phyloP scores from a whole-genome alignment of 2,113 vertebrate species.

The Brachypteracias leptosomus region DNA sequence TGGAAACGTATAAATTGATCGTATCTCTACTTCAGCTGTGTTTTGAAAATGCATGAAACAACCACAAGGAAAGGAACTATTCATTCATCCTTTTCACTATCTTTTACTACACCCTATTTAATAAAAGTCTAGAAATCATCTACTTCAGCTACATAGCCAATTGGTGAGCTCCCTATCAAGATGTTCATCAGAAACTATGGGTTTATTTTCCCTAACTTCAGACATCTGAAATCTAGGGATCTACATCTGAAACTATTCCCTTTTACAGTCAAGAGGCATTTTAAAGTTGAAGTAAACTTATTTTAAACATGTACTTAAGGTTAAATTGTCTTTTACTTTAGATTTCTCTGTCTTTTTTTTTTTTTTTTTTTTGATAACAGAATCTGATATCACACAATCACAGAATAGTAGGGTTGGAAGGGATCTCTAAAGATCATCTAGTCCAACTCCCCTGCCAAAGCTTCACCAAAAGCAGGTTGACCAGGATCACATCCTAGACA shows the following conservation, averaged over 20 bases:
- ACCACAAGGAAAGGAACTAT: background rate
- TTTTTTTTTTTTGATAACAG: background rate
- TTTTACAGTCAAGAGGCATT: background rate
- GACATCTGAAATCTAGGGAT: background rate
- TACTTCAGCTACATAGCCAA: background rate
- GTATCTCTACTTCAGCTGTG: background rate
- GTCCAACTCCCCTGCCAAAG: too few species aligned
- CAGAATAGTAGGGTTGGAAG: too few species aligned
- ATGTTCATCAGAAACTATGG: background rate
- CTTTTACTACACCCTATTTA: background rate
- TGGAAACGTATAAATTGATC: rapidly evolving
- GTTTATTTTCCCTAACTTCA: background rate
- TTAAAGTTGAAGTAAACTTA: background rate
- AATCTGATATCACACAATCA: background rate
- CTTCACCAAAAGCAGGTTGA: too few species aligned
- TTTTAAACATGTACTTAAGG: background rate
- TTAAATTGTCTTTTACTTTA: background rate
- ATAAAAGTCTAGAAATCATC: background rate
- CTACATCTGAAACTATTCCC: background rate
- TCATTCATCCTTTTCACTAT: background rate
- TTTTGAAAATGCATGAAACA: background rate
- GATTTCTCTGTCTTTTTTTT: background rate
- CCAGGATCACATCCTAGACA: too few species aligned
- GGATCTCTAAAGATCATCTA: too few species aligned
- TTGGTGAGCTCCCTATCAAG: background rate